Evolutionary conservation across 2,797 vertebrate species (phyloP).

Genomic region (Myotis daubentonii): DNA sequence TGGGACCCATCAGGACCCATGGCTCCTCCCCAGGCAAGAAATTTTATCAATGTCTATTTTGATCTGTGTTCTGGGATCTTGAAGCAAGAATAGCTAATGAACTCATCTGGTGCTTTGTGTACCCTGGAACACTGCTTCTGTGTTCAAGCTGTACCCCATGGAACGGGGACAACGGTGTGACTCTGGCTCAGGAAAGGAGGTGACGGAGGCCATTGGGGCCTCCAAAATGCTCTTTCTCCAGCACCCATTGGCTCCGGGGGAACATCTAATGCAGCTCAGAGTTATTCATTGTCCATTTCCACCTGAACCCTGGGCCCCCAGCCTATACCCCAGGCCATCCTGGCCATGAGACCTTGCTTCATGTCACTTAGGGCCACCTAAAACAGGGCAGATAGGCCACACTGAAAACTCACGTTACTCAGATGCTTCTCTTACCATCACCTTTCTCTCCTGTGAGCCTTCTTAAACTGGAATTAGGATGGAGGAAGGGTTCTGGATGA

Average conservation of each 20-base stretch:
- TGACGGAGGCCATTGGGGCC: accelerated
- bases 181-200: too few relatives aligned
- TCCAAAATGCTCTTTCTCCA: not conserved
- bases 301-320: not conserved
- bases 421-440: not conserved
- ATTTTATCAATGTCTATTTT: not conserved
- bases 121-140: not conserved
- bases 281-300: not conserved
- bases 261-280: not conserved
- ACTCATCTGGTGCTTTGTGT: accelerated
- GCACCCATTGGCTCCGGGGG: not conserved
- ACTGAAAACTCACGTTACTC: not conserved
- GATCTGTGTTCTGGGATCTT: not conserved
- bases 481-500: not conserved
- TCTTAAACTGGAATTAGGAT: not conserved
- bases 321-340: not conserved
- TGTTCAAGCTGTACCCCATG: accelerated
- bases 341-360: not conserved
- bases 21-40: not conserved
- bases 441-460: not conserved
- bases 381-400: not conserved
- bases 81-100: not conserved
- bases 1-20: not conserved
- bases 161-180: not conserved
- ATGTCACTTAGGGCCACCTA: not conserved